Evolutionary conservation across 1,140 invertebrate genomes (phyloP), one percentile per base, ranked within the genome.

Genomic region (Pseudomyrmex pallidus): DNA sequence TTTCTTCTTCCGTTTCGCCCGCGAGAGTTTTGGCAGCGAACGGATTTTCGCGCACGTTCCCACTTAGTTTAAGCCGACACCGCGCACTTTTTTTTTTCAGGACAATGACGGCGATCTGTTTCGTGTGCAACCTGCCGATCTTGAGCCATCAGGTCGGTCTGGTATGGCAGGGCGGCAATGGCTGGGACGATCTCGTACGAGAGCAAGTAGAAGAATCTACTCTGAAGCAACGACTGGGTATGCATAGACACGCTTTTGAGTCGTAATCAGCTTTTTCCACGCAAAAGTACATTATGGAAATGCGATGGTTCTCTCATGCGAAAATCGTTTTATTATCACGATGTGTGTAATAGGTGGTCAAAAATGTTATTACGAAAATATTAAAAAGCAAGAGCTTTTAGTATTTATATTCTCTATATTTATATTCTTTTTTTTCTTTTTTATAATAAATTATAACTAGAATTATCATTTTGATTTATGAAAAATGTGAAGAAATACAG

Each of bases 41-140:
- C 46, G 74, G 74, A 56, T n/a, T 12, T 54, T 35, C 35, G 35
- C 62, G 25, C 35, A 17, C 25, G n/a, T 48, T 13, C 5, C 20
- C 13, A 12, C 13, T 35, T 35, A 25, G 22, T 25, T 85, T 46
- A 85, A 66, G 57, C 15, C 74, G 48, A 82, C 76, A 67, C 46
- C 57, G 64, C 9, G 59, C 52, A n/a, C 76, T 83, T 85, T 52
- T 10, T 57, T 57, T 63, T 89, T 90, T 84, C 83, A 98, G 97
- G 96, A 98, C 97, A 90, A 98, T 98, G 97, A 98, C 97, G 90
- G 96, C 97, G 92, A 97, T 98, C 94, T 99, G 98, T 95, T 99
- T 98, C 95, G 97, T 98, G 85, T 99, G 98, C 96, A 98, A 98
- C 94, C 95, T 98, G 90, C 98, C 98, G 85, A 98, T 98, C 92